A percentile compares a stretch with the other conserved stretches of the same genome.
Conservation (phyloP, 2,888 invertebrate species). For the Rhamphomyia laevipes region DNA sequence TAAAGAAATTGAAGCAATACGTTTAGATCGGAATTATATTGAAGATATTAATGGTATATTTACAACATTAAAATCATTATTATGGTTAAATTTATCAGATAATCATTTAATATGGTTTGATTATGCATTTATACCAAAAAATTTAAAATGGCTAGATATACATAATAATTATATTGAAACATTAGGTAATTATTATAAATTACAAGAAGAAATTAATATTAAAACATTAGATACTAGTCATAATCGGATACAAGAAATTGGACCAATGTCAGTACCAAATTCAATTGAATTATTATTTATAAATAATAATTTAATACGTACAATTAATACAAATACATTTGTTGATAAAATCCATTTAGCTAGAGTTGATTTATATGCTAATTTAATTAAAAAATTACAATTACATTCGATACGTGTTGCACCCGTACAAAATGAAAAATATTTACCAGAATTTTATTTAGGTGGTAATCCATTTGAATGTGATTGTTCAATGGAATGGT, state of each 20-base stretch:
- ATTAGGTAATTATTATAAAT: conserved; percentile 77
- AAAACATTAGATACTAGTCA: conserved; percentile 82
- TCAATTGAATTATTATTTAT: conserved; percentile 79
- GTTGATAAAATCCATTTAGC: conserved; percentile 72
- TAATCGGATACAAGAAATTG: conserved; percentile 72
- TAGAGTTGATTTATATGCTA: conserved; percentile 82
- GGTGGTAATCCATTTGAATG: conserved; percentile 90
- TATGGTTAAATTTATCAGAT: conserved; percentile 81
- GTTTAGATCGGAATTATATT: conserved; percentile 77
- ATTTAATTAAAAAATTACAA: conserved; percentile 71
- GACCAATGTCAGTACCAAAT: conserved; percentile 75
- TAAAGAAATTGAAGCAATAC: conserved; percentile 69
- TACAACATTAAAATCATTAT: conserved; percentile 67
- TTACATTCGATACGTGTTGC: conserved; percentile 67
- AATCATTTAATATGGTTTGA: conserved; percentile 90
- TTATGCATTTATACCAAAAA: conserved; percentile 81
- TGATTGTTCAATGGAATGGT: conserved; percentile 93
- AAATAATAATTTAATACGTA: conserved; percentile 75
- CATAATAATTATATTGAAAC: conserved; percentile 83
- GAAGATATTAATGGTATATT: conserved; percentile 84
- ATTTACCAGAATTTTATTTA: conserved; percentile 77
- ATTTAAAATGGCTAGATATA: conserved; percentile 81
- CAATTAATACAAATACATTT: conserved; percentile 75
- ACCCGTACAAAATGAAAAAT: conserved; percentile 53
- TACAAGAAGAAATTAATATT: conserved; percentile 67